Percentiles rank a stretch among this genome's conserved stretches.
Conservation (phyloP, 2,113 vertebrate genomes). For the Struthio camelus region DNA sequence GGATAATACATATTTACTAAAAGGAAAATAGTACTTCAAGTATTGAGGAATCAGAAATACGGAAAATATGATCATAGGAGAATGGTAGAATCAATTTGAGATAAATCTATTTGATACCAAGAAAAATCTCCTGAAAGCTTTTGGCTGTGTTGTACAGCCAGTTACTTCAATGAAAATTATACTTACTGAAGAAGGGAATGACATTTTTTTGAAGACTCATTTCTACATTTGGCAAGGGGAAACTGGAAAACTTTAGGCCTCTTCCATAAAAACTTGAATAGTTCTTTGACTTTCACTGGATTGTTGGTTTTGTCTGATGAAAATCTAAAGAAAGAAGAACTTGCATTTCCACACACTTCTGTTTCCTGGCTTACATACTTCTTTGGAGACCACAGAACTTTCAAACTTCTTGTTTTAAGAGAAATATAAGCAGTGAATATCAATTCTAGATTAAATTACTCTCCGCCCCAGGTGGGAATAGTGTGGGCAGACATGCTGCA, state of each 20-base stretch:
- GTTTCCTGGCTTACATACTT: background rate
- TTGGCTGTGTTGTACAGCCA: background rate
- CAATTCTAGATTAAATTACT: constrained; percentile 3
- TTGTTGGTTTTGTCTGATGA: constrained; percentile 3
- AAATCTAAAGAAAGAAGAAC: background rate
- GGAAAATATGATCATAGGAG: background rate
- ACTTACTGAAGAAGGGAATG: background rate
- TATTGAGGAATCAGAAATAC: background rate
- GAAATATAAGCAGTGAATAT: background rate
- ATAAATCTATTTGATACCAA: background rate
- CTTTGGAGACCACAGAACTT: background rate
- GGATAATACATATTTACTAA: background rate
- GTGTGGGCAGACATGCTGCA: background rate
- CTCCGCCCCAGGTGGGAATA: background rate
- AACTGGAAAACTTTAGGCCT: background rate
- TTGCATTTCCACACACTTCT: background rate
- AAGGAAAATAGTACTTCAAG: background rate
- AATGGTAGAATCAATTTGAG: background rate
- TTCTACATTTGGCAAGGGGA: background rate
- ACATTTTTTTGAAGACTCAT: background rate
- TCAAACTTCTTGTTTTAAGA: background rate
- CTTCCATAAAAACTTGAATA: background rate
- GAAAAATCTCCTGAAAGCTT: background rate
- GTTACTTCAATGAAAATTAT: background rate
- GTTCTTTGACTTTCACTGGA: background rate